Conservation (phyloP, 2,113 vertebrate genomes). For the Carassius carassius region DNA sequence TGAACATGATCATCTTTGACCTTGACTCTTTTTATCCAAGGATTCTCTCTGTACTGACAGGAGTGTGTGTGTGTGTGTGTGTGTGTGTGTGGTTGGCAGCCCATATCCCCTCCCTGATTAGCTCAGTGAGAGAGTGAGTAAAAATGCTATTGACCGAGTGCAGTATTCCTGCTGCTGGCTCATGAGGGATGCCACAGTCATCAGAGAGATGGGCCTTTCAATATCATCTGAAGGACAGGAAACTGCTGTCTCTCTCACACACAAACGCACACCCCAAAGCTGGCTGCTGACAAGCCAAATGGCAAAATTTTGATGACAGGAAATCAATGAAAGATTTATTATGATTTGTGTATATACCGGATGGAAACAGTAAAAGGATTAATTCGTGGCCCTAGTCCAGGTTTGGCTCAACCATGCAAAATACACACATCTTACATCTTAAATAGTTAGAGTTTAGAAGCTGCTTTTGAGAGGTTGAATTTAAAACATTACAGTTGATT, state of each 20-base stretch:
- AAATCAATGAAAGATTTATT: slow-evolving; percentile 27
- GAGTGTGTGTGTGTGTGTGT: background rate
- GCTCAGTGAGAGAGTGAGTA: slow-evolving; percentile 11
- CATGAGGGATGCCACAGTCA: background rate
- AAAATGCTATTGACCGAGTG: slow-evolving; percentile 30
- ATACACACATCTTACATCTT: background rate
- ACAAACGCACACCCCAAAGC: background rate
- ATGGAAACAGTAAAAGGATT: background rate
- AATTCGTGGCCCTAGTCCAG: background rate
- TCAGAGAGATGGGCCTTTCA: slow-evolving; percentile 21
- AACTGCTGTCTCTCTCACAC: background rate
- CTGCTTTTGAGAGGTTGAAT: background rate
- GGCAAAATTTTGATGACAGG: background rate
- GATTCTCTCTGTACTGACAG: no score
- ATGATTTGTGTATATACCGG: background rate
- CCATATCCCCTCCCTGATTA: background rate
- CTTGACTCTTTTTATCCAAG: background rate
- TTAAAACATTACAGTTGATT: background rate
- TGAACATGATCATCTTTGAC: background rate
- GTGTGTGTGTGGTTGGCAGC: background rate
- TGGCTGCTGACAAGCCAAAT: slow-evolving; percentile 13
- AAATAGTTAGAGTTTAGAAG: no score
- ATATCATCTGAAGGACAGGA: slow-evolving; percentile 46
- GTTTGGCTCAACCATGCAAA: background rate
- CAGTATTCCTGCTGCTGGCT: slow-evolving; percentile 6